phyloP scores from a whole-genome alignment of 2,797 vertebrate genomes.

The Etheostoma perlongum region DNA sequence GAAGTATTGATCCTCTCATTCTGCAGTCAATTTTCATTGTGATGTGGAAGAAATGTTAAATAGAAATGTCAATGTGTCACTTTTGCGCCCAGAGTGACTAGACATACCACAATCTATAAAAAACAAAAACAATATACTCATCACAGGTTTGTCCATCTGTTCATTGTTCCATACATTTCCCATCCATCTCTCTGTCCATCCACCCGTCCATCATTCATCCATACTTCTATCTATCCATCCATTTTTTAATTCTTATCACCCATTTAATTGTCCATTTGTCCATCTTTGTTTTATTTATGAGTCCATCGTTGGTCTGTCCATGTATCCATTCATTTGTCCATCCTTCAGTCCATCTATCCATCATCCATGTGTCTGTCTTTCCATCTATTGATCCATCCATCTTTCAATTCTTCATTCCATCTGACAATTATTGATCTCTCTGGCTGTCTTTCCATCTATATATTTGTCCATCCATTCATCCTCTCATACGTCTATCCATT shows the following conservation, averaged over 20 bases:
- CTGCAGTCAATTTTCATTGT: slow-evolving; percentile 40
- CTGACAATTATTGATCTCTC: no score
- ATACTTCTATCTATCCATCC: not conserved
- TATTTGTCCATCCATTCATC: no score
- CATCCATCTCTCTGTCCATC: not conserved
- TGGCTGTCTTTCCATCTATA: no score
- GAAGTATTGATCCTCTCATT: slow-evolving; percentile 66
- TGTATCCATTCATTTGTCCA: no score
- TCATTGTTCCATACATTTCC: not conserved
- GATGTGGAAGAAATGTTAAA: slow-evolving; percentile 62
- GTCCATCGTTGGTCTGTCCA: no score
- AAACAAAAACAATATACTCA: slow-evolving; percentile 48
- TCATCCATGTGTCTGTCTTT: no score
- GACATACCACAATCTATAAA: slow-evolving; percentile 52
- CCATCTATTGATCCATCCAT: no score
- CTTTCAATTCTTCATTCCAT: no score
- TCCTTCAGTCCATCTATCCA: no score
- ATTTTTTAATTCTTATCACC: no score
- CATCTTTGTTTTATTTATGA: no score
- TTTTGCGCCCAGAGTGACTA: slow-evolving; percentile 47
- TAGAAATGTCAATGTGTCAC: slow-evolving; percentile 68
- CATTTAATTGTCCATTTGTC: not conserved
- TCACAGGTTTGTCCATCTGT: not conserved
- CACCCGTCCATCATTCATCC: not conserved
- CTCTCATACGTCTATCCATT: no score